Evolutionary conservation across 2,888 invertebrate species (phyloP).

Genomic region (Stenchaetothrips biformis): DNA sequence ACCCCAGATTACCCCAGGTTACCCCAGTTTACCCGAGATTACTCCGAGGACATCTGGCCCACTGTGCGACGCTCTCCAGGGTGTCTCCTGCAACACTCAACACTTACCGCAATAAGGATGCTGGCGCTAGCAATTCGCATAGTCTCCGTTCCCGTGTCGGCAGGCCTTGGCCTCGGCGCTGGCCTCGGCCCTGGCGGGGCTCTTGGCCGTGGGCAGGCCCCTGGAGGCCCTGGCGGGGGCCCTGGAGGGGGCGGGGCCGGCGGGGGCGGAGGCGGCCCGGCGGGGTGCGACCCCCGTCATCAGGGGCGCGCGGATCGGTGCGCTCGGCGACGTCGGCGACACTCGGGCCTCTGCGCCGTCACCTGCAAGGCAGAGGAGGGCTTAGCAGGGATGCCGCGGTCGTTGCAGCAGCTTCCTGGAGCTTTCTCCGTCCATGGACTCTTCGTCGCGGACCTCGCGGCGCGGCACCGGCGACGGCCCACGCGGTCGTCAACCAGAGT

Average conservation of each 20-base stretch:
- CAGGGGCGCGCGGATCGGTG: neutral
- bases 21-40: no score
- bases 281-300: neutral
- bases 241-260: neutral
- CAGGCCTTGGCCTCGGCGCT: neutral
- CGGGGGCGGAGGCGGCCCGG: neutral
- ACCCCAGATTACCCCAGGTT: no score
- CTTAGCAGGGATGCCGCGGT: no score
- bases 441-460: no score
- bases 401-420: no score
- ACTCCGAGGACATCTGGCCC: no score
- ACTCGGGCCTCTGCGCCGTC: neutral
- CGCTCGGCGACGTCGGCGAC: neutral
- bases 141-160: constrained; percentile 16
- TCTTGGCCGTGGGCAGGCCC: neutral
- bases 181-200: neutral
- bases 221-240: neutral
- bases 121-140: constrained; percentile 20
- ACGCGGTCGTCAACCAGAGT: no score
- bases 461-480: no score
- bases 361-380: neutral
- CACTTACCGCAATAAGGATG: constrained; percentile 19
- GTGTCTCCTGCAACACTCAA: no score
- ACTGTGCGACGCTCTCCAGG: no score
- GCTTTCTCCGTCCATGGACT: no score